Evolutionary conservation across 2,113 vertebrate species (phyloP).

Genomic region (Lepidothrix coronata): DNA sequence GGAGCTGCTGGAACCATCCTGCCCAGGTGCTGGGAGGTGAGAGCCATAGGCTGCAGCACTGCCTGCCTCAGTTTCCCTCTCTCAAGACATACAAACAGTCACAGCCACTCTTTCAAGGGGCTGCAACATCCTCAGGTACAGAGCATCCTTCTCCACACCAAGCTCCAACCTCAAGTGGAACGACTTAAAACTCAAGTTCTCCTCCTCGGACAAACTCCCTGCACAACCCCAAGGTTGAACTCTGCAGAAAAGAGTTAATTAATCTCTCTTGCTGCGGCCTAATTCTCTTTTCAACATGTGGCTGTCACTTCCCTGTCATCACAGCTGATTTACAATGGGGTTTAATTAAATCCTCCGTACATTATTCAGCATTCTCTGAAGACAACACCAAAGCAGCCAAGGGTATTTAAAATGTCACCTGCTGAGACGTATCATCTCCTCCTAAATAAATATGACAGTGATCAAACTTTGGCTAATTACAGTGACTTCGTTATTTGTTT

Average conservation of each 20-base stretch:
- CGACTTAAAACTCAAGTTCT: not conserved
- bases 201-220: not conserved
- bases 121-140: fast-evolving
- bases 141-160: not conserved
- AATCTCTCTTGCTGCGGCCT: conserved; percentile 70
- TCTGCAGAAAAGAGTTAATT: conserved; percentile 73
- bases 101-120: not conserved
- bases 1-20: not conserved
- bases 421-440: conserved; percentile 77
- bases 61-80: not conserved
- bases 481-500: conserved; percentile 82
- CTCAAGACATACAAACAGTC: fast-evolving
- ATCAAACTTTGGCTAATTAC: conserved; percentile 84
- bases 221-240: not conserved
- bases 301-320: conserved; percentile 79
- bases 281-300: conserved; percentile 80
- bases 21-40: not conserved
- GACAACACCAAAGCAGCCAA: conserved; percentile 72
- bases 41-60: not conserved
- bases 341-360: conserved; percentile 81
- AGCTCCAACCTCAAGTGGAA: not conserved
- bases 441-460: conserved; percentile 82
- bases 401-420: conserved; percentile 82
- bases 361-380: conserved; percentile 76
- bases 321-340: conserved; percentile 77